These are phyloP conservation scores for Protomyctophum bolini DNA, from an alignment of 2,113 vertebrate species.

Conservation along the genomic window DNA sequence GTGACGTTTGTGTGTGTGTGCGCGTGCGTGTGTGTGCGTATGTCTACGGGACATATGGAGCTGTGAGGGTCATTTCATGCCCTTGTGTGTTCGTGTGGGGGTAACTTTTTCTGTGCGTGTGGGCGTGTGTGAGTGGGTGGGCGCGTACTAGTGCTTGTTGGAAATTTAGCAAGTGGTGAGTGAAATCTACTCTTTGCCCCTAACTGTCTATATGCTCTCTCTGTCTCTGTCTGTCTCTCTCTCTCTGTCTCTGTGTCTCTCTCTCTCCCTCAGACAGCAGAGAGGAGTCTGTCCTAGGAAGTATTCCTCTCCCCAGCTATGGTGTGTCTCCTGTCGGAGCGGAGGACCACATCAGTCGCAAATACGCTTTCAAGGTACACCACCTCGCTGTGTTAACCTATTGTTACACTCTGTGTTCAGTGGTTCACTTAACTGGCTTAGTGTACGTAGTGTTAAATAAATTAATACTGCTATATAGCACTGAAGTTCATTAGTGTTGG, in stretches of 20 bases:
- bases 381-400: background rate
- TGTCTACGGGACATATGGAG: constrained; percentile 26
- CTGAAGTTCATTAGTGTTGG: too few relatives aligned
- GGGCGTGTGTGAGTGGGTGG: constrained; percentile 21
- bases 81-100: background rate
- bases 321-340: constrained; percentile 85
- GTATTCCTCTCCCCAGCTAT: constrained; percentile 94
- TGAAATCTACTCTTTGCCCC: constrained; percentile 50
- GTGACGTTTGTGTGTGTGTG: constrained; percentile 1
- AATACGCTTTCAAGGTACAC: constrained; percentile 94
- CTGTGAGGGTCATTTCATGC: constrained; percentile 21
- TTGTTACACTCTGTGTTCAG: background rate
- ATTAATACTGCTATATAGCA: too few relatives aligned
- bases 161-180: constrained; percentile 55
- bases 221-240: background rate
- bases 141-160: constrained; percentile 32
- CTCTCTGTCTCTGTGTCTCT: background rate
- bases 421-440: too few relatives aligned
- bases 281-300: constrained; percentile 92
- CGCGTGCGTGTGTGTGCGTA: background rate
- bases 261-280: constrained; percentile 85
- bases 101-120: too few relatives aligned
- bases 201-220: constrained; percentile 1
- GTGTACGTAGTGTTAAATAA: too few relatives aligned
- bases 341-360: constrained; percentile 94